A percentile compares a stretch with the other conserved stretches of the same genome.
phyloP scores from a whole-genome alignment of 53 echinoderm and acorn worm genomes.

The Antedon mediterranea region DNA sequence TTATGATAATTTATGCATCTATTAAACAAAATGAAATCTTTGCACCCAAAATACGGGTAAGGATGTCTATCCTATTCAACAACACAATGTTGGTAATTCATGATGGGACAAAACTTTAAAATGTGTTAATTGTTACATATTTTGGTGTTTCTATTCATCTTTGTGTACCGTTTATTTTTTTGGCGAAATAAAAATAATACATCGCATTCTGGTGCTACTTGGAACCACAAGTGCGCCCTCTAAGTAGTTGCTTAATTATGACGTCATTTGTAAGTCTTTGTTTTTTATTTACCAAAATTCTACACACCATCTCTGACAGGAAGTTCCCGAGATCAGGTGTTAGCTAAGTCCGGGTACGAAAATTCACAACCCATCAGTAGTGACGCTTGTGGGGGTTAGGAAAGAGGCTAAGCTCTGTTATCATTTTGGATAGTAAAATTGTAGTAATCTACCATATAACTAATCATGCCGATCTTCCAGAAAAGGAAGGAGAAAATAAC shows the following conservation, averaged over 20 bases:
- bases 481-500: slow-evolving; percentile 41
- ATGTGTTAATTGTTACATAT: no score
- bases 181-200: no score
- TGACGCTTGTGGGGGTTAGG: not conserved
- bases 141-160: no score
- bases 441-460: not conserved
- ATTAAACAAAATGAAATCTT: no score
- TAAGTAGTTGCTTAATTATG: not conserved
- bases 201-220: no score
- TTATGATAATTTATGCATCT: no score
- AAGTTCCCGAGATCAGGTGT: not conserved
- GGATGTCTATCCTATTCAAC: no score
- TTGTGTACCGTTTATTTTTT: no score
- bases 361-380: not conserved
- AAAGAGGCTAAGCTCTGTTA: not conserved
- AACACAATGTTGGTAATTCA: no score
- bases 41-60: no score
- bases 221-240: not conserved
- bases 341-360: not conserved
- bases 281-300: not conserved
- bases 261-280: not conserved
- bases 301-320: not conserved
- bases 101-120: no score
- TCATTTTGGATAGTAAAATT: not conserved
- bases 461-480: slow-evolving; percentile 32